Evolutionary conservation across 2,888 invertebrate genomes (phyloP), one percentile per base, ranked within the genome.

Genomic region (Troides aeacus): DNA sequence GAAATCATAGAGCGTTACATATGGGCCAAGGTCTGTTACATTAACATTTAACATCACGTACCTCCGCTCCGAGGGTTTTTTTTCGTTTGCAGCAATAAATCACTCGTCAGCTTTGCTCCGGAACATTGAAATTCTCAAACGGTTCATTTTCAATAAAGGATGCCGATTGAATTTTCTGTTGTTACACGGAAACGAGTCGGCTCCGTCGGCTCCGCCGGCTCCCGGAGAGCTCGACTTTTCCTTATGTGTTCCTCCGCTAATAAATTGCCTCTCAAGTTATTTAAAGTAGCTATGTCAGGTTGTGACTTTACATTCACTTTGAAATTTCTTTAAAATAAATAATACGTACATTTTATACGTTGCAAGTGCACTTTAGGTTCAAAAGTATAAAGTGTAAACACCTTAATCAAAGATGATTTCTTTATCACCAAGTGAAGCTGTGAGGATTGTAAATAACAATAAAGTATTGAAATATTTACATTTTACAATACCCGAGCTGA

Each of bases 1-100:
- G 77, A 79, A 82, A 81, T 79, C 82, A 82, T 77, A 71, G 75
- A 81, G 79, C 83, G 82, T 80, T 77, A 82, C 84, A 84, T 81
- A 76, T 79, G 72, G 84, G 85, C 83, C 86, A 85, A 85, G 85
- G 86, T 75, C 79, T 73, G 68, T 73, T 73, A 74, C 73, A 75
- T 72, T 74, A 72, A 76, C 74, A 77, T 80, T 77, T 79, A 78
- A 74, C 79, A 80, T 82, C 80, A 81, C 81, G 83, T 82, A 79
- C 75, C 68, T 70, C 73, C 72, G 73, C 73, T 69, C 73, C 71
- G 69, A 74, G 73, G 73, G 72, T 70, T 76, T 77, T 76, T 76
- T 75, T 74, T 74, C 71, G 73, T 73, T 74, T 72, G 69, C 36
- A 50, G 74, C 71, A 73, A 77, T 77, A 77, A 77, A 77, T 77